Percentiles rank a stretch among this genome's conserved stretches.
These are phyloP conservation scores for Podargus strigoides DNA, from an alignment of 2,797 vertebrate species.

Conservation along the genomic window DNA sequence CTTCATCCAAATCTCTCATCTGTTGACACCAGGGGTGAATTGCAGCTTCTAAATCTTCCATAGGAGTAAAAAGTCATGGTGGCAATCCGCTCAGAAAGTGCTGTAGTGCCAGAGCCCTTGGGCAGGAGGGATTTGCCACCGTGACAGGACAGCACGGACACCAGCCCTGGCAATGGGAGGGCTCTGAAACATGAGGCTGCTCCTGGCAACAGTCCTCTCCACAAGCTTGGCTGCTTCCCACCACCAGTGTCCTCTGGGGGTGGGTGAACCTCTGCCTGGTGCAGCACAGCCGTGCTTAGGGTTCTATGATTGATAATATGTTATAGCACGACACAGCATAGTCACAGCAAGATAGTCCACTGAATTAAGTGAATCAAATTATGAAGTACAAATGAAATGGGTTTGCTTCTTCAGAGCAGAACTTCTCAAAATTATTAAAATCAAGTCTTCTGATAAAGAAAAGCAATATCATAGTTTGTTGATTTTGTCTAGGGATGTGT, in stretches of 20 bases:
- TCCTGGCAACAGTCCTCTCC: background rate
- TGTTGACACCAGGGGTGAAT: background rate
- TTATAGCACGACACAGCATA: background rate
- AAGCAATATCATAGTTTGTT: background rate
- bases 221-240: background rate
- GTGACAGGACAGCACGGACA: accelerated
- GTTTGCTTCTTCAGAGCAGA: background rate
- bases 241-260: background rate
- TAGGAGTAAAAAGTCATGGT: accelerated
- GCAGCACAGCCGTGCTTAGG: background rate
- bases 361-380: background rate
- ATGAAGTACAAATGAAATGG: background rate
- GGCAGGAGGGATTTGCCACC: background rate
- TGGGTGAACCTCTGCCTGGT: background rate
- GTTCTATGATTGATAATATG: accelerated
- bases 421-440: background rate
- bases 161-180: accelerated
- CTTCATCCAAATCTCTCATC: background rate
- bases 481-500: background rate
- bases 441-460: background rate
- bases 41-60: background rate
- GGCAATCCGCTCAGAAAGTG: background rate
- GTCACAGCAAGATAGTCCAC: accelerated
- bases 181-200: accelerated
- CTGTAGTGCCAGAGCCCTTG: background rate